Conservation (phyloP, 2,888 invertebrate species). For the Eubasilissa splendida region DNA sequence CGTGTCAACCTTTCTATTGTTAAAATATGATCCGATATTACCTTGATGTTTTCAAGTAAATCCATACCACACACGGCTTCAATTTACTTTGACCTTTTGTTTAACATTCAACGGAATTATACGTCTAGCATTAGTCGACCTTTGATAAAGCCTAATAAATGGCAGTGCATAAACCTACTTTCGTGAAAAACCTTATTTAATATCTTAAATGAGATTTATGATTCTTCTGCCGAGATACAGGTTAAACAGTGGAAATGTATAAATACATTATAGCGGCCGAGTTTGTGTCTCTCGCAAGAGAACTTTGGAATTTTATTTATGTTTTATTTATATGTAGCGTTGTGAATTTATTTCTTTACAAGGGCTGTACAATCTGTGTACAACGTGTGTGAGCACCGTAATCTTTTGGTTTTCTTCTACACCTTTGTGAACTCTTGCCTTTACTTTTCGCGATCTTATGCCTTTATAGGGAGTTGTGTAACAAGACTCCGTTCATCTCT, state of each 20-base stretch:
- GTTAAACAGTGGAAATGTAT: conserved; percentile 18
- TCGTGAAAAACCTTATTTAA: conserved; percentile 24
- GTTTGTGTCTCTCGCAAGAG: not conserved
- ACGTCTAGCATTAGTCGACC: conserved; percentile 6
- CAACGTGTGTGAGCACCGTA: no score
- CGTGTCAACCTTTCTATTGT: no score
- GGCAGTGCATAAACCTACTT: not conserved
- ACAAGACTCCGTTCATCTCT: no score
- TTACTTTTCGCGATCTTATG: no score
- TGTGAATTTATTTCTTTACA: no score
- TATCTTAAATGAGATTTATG: conserved; percentile 32
- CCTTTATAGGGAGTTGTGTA: no score
- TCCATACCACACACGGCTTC: no score
- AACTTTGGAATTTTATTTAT: not conserved
- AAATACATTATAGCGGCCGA: not conserved
- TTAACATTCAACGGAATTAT: not conserved
- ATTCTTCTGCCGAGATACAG: not conserved
- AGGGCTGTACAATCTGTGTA: no score
- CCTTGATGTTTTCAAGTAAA: no score
- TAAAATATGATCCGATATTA: no score
- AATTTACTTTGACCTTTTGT: conserved; percentile 28
- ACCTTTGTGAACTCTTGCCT: no score
- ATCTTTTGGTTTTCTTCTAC: no score
- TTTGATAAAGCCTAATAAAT: not conserved
- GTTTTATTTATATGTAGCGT: not conserved